A percentile compares a stretch with the other conserved stretches of the same genome.
Evolutionary conservation across 37 sponge, comb jelly and placozoan genomes (phyloP).

Genomic region (Eunapius fragilis): DNA sequence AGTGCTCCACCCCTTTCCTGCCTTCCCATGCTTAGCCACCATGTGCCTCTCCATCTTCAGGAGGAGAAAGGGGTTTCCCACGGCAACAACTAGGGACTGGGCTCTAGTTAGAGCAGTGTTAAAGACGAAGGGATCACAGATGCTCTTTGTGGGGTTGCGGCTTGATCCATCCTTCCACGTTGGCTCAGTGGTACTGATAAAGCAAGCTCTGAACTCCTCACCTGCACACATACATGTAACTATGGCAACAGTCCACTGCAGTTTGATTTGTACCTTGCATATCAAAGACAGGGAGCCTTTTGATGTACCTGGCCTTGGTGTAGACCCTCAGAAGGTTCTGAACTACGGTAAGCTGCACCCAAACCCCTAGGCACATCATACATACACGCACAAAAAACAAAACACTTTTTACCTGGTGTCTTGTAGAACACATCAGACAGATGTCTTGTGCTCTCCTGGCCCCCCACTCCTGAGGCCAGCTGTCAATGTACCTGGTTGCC

Average conservation of each 20-base stretch:
- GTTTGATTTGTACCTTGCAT: conserved; percentile 10
- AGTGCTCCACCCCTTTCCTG: conserved; percentile 38
- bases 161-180: conserved; percentile 25
- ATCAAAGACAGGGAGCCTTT: conserved; percentile 24
- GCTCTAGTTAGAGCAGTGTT: conserved; percentile 77
- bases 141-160: conserved; percentile 62
- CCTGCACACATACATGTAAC: conserved; percentile 2
- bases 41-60: conserved; percentile 47
- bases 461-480: conserved; percentile 58
- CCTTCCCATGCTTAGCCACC: conserved; percentile 14
- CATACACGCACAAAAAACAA: not conserved
- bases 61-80: conserved; percentile 75
- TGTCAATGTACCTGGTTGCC: conserved; percentile 14
- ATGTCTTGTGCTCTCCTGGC: not conserved
- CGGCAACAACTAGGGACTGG: conserved; percentile 58
- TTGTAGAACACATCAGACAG: conserved; percentile 28
- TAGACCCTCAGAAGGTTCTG: not conserved
- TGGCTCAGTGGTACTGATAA: conserved; percentile 69
- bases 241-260: not conserved
- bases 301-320: not conserved
- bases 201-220: conserved; percentile 61
- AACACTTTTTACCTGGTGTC: conserved; percentile 11
- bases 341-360: not conserved
- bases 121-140: conserved; percentile 62
- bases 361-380: not conserved